Percentiles rank a stretch among this genome's conserved stretches.
Evolutionary conservation across 1,140 invertebrate species (phyloP).

Genomic region (Drosophila subpulchrella): DNA sequence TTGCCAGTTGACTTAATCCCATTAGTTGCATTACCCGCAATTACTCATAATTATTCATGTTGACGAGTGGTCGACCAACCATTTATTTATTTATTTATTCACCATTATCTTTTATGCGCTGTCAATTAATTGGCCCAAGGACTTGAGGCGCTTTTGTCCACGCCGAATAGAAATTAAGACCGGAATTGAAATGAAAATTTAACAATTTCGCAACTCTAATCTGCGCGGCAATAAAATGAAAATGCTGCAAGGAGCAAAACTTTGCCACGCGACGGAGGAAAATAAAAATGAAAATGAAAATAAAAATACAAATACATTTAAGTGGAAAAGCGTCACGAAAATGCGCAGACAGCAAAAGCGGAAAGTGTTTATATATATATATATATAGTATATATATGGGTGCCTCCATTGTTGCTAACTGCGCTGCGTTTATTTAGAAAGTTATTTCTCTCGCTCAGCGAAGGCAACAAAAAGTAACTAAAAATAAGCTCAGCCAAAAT

Average conservation of each 20-base stretch:
- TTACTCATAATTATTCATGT: constrained; percentile 27
- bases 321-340: constrained; percentile 69
- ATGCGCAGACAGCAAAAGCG: constrained; percentile 65
- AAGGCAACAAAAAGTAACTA: constrained; percentile 72
- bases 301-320: constrained; percentile 8
- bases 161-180: constrained; percentile 53
- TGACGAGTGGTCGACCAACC: constrained; percentile 28
- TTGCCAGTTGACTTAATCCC: constrained; percentile 22
- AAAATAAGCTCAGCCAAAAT: constrained; percentile 77
- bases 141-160: constrained; percentile 24
- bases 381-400: constrained; percentile 25
- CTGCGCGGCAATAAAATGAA: constrained; percentile 77
- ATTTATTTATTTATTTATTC: constrained; percentile 37
- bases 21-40: constrained; percentile 29
- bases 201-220: constrained; percentile 81
- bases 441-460: constrained; percentile 68
- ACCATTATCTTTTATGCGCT: constrained; percentile 33
- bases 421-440: constrained; percentile 77
- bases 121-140: constrained; percentile 47
- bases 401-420: constrained; percentile 66
- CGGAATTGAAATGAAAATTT: constrained; percentile 72
- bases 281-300: constrained; percentile 3
- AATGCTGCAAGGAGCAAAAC: constrained; percentile 73
- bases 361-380: constrained; percentile 57
- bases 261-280: constrained; percentile 43